These are phyloP conservation scores for Amphiura filiformis DNA, from an alignment of 35 echinoderm and acorn worm genomes.

Conservation along the genomic window DNA sequence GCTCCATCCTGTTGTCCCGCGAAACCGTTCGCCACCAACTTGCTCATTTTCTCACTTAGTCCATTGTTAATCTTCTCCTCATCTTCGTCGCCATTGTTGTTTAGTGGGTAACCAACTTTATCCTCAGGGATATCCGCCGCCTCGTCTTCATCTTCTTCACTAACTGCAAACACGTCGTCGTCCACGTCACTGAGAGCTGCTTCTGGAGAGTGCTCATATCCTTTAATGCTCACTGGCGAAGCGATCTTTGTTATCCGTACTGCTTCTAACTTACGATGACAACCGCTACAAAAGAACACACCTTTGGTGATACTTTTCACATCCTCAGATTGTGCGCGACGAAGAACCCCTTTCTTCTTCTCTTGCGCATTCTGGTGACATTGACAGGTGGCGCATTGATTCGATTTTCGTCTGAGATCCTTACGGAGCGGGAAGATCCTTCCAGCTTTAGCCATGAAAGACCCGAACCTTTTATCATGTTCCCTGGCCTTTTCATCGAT, in stretches of 20 bases:
- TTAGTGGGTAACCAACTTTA: neutral
- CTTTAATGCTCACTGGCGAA: constrained; percentile 22
- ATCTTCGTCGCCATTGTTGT: neutral
- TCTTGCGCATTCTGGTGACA: neutral
- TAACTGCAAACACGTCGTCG: neutral
- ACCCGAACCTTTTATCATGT: neutral
- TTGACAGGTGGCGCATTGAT: neutral
- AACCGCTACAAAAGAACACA: neutral
- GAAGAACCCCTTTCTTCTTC: constrained; percentile 5
- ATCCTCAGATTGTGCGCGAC: constrained; percentile 41
- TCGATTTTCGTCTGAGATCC: neutral
- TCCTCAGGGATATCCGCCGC: constrained; percentile 7
- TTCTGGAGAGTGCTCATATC: constrained; percentile 12
- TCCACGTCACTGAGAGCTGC: neutral
- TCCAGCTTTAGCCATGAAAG: neutral
- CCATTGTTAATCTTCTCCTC: neutral
- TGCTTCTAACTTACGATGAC: neutral
- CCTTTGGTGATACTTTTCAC: neutral
- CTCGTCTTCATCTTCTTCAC: neutral
- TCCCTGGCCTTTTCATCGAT: neutral
- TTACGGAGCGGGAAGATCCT: neutral
- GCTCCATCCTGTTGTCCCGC: neutral
- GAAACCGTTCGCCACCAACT: neutral
- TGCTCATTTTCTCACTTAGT: neutral
- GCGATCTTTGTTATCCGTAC: neutral